Evolutionary conservation across 2,888 invertebrate species (phyloP), one percentile per base, ranked within the genome.

Genomic region (Listrodromus nycthemerus): DNA sequence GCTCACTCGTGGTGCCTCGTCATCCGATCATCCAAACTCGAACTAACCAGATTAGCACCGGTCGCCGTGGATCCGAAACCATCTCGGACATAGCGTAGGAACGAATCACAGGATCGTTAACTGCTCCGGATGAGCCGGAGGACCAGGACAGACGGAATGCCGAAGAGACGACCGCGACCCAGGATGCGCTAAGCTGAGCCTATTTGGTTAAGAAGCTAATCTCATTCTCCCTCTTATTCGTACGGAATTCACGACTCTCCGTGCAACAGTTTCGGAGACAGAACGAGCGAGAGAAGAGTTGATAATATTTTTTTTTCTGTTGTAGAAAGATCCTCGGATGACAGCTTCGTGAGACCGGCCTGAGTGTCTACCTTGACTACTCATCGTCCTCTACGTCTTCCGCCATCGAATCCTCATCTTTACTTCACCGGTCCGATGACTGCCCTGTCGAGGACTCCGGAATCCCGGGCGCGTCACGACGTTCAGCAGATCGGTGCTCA

Each of bases 151-250:
- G 80, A 73, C 65, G 61, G 80, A 89, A 85, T 84, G 86, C 81
- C 83, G 81, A 84, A 80, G 87, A 83, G 55, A 70, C 66, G 52
- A 50, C 52, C 55, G 58, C 69, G 75, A 70, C 55, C 67, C 48
- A 83, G 80, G 77, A 83, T 83, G 80, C 80, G 69, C 84, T 86
- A 86, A 89, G 89, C 87, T 86, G 87, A 89, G 87, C 87, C 91
- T 90, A 90, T 91, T 91, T 90, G 88, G 89, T 90, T 91, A 89
- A 90, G 90, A 90, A 89, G 89, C 88, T 91, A 91, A 91, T 91
- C 90, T 90, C 79, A 55, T 71, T 82, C 71, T 74, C 75, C 75
- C 71, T 86, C 85, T 85, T 66, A 75, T 75, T 79, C 83, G 70
- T 76, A 70, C 63, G 50, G 75, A 80, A 83, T 80, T 83, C 80